Conservation (phyloP, 2,113 vertebrate species). For the Paratilapia polleni region DNA sequence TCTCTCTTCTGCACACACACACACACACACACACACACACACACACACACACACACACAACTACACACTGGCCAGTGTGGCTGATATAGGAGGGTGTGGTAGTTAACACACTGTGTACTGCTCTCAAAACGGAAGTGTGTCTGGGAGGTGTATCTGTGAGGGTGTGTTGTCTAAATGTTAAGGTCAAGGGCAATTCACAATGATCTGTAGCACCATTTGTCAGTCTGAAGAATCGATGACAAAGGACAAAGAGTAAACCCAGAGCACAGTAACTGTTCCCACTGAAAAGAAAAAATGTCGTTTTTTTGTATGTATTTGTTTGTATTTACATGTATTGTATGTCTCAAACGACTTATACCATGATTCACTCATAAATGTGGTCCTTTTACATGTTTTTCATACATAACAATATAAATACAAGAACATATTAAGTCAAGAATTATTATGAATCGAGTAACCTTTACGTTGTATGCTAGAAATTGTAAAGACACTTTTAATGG, state of each 20-base stretch:
- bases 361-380: background rate
- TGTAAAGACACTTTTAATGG: too few species aligned
- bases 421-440: background rate
- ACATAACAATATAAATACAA: too few species aligned
- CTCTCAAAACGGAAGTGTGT: conserved; percentile 49
- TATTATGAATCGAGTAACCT: background rate
- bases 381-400: background rate
- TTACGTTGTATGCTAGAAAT: background rate
- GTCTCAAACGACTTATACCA: too few species aligned
- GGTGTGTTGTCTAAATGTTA: background rate
- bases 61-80: conserved; percentile 8
- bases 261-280: background rate
- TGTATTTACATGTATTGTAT: background rate
- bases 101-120: conserved; percentile 39
- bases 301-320: background rate
- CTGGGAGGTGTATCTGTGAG: background rate
- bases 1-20: too few species aligned
- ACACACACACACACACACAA: background rate
- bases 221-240: background rate
- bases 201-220: background rate
- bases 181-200: background rate
- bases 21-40: too few species aligned
- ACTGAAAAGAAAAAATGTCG: background rate
- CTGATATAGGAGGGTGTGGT: conserved; percentile 45
- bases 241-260: background rate